These are phyloP conservation scores for Thryonomys swinderianus DNA, from an alignment of 2,113 vertebrate genomes.

Conservation along the genomic window DNA sequence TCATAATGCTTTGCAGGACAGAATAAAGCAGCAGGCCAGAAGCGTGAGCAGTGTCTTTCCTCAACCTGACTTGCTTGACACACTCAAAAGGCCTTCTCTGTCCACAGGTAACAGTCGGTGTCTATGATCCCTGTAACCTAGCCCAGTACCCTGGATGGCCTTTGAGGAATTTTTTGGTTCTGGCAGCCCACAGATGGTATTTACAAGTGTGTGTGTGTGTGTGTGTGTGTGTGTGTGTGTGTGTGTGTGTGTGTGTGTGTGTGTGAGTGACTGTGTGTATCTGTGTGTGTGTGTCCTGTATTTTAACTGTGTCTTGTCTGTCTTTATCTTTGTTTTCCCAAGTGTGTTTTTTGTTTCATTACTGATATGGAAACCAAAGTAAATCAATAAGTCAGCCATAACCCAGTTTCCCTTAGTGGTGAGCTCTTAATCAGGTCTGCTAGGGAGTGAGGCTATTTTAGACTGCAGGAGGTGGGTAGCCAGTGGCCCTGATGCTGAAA, in stretches of 20 bases:
- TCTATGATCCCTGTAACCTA: slow-evolving; percentile 97
- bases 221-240: neutral
- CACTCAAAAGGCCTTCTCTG: slow-evolving; percentile 58
- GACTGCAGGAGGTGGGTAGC: neutral
- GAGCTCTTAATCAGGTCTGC: neutral
- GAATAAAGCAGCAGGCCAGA: neutral
- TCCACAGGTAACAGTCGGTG: slow-evolving; percentile 93
- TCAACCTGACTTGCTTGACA: neutral
- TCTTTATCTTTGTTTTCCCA: slow-evolving; percentile 20
- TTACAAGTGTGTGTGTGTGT: slow-evolving; percentile 58
- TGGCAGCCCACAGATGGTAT: slow-evolving; percentile 94
- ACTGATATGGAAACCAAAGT: neutral
- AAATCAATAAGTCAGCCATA: neutral
- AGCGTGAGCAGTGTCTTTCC: neutral
- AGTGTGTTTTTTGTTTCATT: neutral
- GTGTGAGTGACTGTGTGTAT: neutral
- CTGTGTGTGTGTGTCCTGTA: neutral
- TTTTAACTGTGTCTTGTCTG: neutral
- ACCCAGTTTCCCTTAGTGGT: neutral
- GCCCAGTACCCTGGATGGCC: slow-evolving; percentile 98
- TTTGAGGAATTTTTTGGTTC: slow-evolving; percentile 94
- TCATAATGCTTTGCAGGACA: neutral
- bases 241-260: neutral
- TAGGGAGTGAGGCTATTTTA: neutral
- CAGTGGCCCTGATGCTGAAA: neutral